Percentiles rank a stretch among this genome's conserved stretches.
These are phyloP conservation scores for Ormyrus pomaceus DNA, from an alignment of 2,888 invertebrate genomes.

Conservation along the genomic window DNA sequence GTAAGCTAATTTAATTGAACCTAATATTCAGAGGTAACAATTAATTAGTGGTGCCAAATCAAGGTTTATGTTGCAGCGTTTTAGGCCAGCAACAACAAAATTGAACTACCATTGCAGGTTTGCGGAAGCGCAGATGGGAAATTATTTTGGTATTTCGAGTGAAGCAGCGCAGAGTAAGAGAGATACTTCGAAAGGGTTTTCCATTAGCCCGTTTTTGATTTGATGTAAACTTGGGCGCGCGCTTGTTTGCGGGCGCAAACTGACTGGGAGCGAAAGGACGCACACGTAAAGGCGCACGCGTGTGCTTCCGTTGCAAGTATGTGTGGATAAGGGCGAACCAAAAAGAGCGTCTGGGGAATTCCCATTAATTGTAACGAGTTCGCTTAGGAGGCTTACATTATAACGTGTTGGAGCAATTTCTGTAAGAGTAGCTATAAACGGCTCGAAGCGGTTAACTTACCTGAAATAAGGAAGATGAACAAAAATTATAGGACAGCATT, in stretches of 20 bases:
- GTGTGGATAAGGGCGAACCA: slow-evolving; percentile 30
- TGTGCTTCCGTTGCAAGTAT: slow-evolving; percentile 26
- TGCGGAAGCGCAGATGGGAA: too few species aligned
- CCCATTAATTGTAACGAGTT: slow-evolving; percentile 65
- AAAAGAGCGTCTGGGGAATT: slow-evolving; percentile 60
- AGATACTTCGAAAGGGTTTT: slow-evolving; percentile 1
- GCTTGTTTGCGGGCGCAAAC: slow-evolving; percentile 28
- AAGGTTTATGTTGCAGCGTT: too few species aligned
- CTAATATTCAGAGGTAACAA: too few species aligned
- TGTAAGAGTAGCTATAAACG: slow-evolving; percentile 37
- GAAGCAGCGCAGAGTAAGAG: too few species aligned
- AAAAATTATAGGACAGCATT: slow-evolving; percentile 46
- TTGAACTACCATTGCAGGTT: too few species aligned
- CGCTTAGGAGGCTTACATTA: slow-evolving; percentile 64
- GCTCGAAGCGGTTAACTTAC: slow-evolving; percentile 60
- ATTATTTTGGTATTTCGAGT: too few species aligned
- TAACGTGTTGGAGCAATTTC: slow-evolving; percentile 63
- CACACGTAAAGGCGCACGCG: slow-evolving; percentile 18
- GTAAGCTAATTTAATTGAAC: not conserved
- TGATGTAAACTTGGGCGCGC: slow-evolving; percentile 24
- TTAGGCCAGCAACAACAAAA: too few species aligned
- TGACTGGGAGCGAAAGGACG: slow-evolving; percentile 8
- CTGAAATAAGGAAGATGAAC: slow-evolving; percentile 61
- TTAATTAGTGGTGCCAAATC: too few species aligned
- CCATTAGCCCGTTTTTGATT: slow-evolving; percentile 30